Evolutionary conservation across 2,888 invertebrate species (phyloP).

Genomic region (Apamea epomidion): DNA sequence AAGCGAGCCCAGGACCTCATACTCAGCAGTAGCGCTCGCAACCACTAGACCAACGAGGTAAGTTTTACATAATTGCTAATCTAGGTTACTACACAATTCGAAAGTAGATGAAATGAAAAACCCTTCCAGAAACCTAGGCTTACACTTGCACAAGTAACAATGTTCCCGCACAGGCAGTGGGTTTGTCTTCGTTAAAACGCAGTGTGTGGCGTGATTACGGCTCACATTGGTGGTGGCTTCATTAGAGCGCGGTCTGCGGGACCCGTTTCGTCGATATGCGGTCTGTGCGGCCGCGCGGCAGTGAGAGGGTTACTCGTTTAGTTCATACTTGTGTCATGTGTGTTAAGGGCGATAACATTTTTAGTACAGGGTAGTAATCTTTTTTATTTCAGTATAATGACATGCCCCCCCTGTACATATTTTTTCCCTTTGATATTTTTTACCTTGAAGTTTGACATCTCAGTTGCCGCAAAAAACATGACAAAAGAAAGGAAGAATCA

Average conservation of each 20-base stretch:
- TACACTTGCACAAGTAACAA: slow-evolving; percentile 7
- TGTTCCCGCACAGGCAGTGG: slow-evolving; percentile 26
- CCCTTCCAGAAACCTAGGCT: background rate
- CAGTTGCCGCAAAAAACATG: background rate
- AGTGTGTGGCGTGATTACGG: slow-evolving; percentile 61
- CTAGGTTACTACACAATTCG: background rate
- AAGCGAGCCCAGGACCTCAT: background rate
- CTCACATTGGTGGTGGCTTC: slow-evolving; percentile 60
- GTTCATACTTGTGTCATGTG: slow-evolving; percentile 29
- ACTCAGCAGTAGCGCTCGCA: background rate
- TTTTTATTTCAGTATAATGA: background rate
- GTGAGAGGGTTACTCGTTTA: slow-evolving; percentile 54
- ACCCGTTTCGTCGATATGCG: slow-evolving; percentile 59
- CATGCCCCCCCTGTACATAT: background rate
- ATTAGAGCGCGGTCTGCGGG: slow-evolving; percentile 63
- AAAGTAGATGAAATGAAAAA: background rate
- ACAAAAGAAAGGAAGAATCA: background rate
- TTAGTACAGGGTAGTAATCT: background rate
- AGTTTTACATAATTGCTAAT: background rate
- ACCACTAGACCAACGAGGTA: background rate
- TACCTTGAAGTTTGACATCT: background rate
- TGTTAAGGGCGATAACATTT: background rate
- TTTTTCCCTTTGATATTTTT: background rate
- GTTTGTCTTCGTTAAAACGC: slow-evolving; percentile 55
- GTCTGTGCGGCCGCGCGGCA: slow-evolving; percentile 48